Percentiles rank a stretch among this genome's conserved stretches.
Conservation (phyloP, 2,797 vertebrate species). For the Poecile montanus region DNA sequence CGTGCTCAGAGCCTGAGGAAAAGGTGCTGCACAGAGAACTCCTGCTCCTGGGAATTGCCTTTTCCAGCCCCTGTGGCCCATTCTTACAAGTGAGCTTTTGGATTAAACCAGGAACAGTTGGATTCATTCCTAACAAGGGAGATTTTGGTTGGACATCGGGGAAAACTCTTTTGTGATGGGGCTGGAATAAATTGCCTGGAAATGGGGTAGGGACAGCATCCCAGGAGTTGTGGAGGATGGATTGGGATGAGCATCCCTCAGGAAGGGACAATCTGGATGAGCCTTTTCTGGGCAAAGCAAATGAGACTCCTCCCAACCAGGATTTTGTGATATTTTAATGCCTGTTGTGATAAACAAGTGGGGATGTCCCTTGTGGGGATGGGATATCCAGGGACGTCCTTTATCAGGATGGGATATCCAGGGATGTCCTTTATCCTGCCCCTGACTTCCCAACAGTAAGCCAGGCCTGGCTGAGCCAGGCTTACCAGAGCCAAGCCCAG, state of each 20-base stretch:
- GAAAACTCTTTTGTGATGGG: background rate
- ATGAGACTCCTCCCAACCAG: background rate
- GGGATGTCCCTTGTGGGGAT: background rate
- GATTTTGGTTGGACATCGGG: background rate
- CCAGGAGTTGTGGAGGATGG: background rate
- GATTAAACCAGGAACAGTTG: background rate
- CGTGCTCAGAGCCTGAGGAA: background rate
- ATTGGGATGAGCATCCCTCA: background rate
- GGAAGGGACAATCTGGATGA: background rate
- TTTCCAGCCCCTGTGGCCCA: background rate
- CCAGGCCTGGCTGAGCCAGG: background rate
- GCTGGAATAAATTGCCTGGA: background rate
- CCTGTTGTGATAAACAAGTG: background rate
- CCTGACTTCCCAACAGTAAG: background rate
- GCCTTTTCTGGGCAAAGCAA: background rate
- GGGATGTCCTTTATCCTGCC: background rate
- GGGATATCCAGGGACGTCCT: background rate
- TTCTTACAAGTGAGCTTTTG: background rate
- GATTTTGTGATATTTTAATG: background rate
- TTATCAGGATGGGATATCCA: background rate
- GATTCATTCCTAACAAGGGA: background rate
- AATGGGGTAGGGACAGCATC: fast-evolving
- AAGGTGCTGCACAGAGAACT: background rate
- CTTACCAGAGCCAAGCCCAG: background rate
- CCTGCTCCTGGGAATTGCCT: background rate